Base-by-base conservation (phyloP, 1,140 invertebrate genomes). In the Aporrectodea caliginosa region DNA sequence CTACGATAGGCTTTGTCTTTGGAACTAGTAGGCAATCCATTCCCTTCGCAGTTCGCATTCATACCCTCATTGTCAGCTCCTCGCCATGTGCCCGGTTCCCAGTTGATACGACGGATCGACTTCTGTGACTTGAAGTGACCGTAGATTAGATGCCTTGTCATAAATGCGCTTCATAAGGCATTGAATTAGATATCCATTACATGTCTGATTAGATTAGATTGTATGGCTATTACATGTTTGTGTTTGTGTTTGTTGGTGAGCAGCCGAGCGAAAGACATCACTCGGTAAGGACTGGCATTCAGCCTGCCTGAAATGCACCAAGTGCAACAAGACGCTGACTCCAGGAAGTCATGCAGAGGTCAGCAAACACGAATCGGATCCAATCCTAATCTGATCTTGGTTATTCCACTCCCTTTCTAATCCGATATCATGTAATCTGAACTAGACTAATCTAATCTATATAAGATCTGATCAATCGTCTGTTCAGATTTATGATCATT, bases 281-380 rank as follows among this genome's bases (percentile, higher is more conserved):
- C 87, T 96, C 71, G 95, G 95, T 30, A 95, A 95, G 86, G 94
- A 96, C 85, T 97, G 95, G 94, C 95, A 96, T 91, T 93, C 94
- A 72, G 93, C 94, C 86, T 96, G 95, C 90, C 90, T 97, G 81
- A 90, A 92, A 79, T 97, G 95, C 88, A 93, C 93, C 85, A 95
- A 96, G 88, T 97, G 95, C 88, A 93, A 93, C 2, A 96, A 96
- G 88, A 90, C 94, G n/a, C 88, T 97, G 58, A 93, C 95, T 87
- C 93, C 94, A 79, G 95, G 95, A 35, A 92, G 93, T 30, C 80
- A 82, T 68, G 69, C 73, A 27, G 75, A 81, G 74, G 79, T 81
- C 72, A n/a, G 33, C 35, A 69, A 30, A 75, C 30, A 30, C 72
- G 35, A 35, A 78, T 43, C 32, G 16, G 71, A 35, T 69, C 35